Percentiles rank a stretch among this genome's conserved stretches.
phyloP scores from a whole-genome alignment of 2,113 vertebrate genomes.

The Takifugu bimaculatus region DNA sequence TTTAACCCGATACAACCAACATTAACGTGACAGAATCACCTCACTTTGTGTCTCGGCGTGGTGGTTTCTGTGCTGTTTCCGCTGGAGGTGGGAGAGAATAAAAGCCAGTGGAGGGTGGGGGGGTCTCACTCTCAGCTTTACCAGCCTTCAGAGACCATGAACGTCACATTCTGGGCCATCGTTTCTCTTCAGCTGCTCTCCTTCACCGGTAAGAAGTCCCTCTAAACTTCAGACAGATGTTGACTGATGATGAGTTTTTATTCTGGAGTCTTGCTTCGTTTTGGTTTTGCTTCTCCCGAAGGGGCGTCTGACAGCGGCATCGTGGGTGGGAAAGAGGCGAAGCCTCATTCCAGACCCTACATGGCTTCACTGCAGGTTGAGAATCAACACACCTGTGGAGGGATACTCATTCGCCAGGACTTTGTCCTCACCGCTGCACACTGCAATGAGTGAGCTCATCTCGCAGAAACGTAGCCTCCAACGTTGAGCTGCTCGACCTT shows the following conservation, averaged over 20 bases:
- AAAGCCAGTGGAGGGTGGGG: constrained; percentile 1
- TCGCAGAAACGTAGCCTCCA: not conserved
- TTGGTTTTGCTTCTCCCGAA: constrained; percentile 24
- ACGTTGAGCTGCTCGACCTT: not conserved
- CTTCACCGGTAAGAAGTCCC: constrained; percentile 36
- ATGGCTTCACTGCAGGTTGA: constrained; percentile 70
- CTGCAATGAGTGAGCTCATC: constrained; percentile 39
- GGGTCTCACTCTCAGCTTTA: not conserved
- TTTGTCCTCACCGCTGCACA: constrained; percentile 68
- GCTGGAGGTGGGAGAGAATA: not conserved
- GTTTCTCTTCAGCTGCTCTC: constrained; percentile 20
- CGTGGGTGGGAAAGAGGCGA: constrained; percentile 69
- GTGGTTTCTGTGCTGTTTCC: no score
- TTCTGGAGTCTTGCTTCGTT: not conserved
- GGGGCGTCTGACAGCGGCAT: constrained; percentile 66
- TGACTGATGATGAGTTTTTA: no score
- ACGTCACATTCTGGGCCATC: not conserved
- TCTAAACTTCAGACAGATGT: not conserved
- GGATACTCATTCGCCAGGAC: constrained; percentile 63
- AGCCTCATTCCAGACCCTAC: constrained; percentile 79
- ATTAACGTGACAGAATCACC: no score
- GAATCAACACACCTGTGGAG: constrained; percentile 42
- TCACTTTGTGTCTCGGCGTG: no score
- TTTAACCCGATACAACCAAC: no score
- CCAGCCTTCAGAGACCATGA: constrained; percentile 9